These are phyloP conservation scores for Seriola aureovittata DNA, from an alignment of 2,113 vertebrate genomes.

Conservation along the genomic window DNA sequence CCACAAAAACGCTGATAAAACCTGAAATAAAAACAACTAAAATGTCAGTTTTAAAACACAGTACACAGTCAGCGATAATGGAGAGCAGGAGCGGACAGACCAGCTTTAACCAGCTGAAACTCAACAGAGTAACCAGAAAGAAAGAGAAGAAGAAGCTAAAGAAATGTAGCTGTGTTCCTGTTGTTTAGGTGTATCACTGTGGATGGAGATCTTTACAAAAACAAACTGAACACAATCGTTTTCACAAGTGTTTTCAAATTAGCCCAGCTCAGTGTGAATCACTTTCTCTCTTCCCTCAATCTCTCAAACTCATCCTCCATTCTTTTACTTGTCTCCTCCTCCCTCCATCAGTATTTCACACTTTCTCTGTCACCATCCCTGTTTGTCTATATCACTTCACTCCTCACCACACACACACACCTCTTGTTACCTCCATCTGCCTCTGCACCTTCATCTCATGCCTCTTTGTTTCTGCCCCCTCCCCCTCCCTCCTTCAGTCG, in stretches of 20 bases:
- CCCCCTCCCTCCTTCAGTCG: not conserved
- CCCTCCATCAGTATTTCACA: not conserved
- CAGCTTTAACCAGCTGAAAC: not conserved
- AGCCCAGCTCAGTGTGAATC: no score
- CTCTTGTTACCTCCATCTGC: not conserved
- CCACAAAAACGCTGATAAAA: not conserved
- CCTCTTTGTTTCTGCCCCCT: slow-evolving; percentile 2
- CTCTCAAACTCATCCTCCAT: not conserved
- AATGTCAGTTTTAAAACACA: not conserved
- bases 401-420: not conserved
- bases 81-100: not conserved
- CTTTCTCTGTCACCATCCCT: not conserved
- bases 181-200: no score
- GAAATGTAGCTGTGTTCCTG: not conserved
- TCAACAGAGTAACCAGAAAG: not conserved
- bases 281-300: not conserved
- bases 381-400: not conserved
- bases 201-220: no score
- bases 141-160: not conserved
- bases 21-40: not conserved
- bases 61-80: not conserved
- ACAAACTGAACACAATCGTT: not conserved
- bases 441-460: slow-evolving; percentile 5
- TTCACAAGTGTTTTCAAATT: not conserved
- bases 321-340: not conserved